These are phyloP conservation scores for Leucoptera coffeella DNA, from an alignment of 2,888 invertebrate species.

Conservation along the genomic window DNA sequence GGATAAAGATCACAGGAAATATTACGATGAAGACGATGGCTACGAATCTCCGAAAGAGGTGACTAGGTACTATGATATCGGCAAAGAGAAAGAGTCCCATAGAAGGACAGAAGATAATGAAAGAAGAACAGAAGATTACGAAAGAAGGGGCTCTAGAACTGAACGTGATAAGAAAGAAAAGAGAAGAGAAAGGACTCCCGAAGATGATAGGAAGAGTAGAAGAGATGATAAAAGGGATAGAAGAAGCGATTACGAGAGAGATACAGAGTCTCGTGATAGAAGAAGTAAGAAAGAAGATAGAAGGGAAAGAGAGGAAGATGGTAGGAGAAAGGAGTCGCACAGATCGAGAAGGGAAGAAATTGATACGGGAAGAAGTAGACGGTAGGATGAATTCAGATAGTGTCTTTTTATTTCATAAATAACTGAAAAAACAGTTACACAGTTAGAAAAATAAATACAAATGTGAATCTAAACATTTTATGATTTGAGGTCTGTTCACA, in stretches of 20 bases:
- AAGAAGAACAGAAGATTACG: conserved; percentile 6
- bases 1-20: too few species aligned
- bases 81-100: not conserved
- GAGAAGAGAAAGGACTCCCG: conserved; percentile 3
- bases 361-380: not conserved
- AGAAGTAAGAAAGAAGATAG: conserved; percentile 1
- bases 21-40: too few species aligned
- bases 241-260: conserved; percentile 4
- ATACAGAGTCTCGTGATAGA: not conserved
- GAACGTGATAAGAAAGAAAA: conserved; percentile 6
- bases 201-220: not conserved
- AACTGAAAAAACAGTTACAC: too few species aligned
- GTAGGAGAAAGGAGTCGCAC: not conserved
- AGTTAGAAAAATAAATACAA: too few species aligned
- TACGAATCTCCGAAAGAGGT: too few species aligned
- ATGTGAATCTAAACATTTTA: too few species aligned
- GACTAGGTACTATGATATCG: conserved; percentile 5
- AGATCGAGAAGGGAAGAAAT: not conserved
- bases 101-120: not conserved
- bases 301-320: conserved; percentile 2
- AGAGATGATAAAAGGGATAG: conserved; percentile 4
- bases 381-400: too few species aligned
- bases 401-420: too few species aligned
- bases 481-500: too few species aligned
- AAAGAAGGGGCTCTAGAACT: conserved; percentile 4